phyloP scores from a whole-genome alignment of 2,113 vertebrate genomes.

The Peromyscus polionotus region DNA sequence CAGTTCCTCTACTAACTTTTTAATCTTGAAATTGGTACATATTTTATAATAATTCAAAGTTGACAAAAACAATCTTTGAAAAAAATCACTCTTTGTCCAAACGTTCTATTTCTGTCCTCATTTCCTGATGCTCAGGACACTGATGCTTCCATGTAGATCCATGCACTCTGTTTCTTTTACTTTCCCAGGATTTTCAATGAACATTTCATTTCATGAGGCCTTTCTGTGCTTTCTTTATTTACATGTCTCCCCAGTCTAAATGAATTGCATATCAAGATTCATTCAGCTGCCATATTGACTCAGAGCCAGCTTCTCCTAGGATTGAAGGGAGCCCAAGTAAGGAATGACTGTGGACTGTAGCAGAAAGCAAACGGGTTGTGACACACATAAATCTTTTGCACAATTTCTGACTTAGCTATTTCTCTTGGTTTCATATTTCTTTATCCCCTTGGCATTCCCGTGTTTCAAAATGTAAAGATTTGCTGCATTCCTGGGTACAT shows the following conservation, averaged over 20 bases:
- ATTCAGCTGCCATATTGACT: background rate
- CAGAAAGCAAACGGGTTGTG: background rate
- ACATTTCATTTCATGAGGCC: constrained; percentile 46
- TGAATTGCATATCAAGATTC: background rate
- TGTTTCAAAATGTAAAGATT: background rate
- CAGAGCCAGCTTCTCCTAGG: background rate
- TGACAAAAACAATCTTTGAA: background rate
- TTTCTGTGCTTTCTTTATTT: constrained; percentile 35
- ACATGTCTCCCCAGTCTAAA: background rate
- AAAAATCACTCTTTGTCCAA: background rate
- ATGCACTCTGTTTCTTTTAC: constrained; percentile 25
- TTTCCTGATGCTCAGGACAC: background rate
- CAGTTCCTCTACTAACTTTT: background rate
- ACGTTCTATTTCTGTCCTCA: background rate
- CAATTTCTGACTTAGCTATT: constrained; percentile 6
- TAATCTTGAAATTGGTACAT: background rate
- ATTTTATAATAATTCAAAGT: constrained; percentile 41
- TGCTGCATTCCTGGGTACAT: background rate
- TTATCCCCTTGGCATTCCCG: background rate
- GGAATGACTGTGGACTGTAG: background rate
- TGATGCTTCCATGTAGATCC: background rate
- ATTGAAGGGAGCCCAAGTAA: background rate
- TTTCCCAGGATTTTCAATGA: constrained; percentile 3
- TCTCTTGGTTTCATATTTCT: background rate
- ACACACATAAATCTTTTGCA: background rate